Conservation (phyloP, 2,113 vertebrate genomes). For the Psilopogon haemacephalus region DNA sequence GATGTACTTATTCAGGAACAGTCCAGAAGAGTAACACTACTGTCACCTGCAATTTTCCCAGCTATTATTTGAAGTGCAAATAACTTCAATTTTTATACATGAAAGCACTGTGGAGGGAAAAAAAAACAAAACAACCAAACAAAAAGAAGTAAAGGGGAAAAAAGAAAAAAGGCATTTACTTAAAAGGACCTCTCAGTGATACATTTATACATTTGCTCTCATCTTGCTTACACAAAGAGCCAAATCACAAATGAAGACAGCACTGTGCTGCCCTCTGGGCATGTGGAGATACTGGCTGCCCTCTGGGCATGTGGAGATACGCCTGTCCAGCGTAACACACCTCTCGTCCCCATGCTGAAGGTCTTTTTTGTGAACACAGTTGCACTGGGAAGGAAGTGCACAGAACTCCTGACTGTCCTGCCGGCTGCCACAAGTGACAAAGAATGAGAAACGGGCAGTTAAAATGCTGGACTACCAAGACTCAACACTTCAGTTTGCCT, state of each 20-base stretch:
- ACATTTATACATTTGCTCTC: neutral
- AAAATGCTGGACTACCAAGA: neutral
- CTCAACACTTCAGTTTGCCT: neutral
- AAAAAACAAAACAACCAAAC: no score
- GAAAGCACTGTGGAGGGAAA: neutral
- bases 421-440: neutral
- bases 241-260: neutral
- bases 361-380: neutral
- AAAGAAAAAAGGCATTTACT: neutral
- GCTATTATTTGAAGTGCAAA: neutral
- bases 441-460: neutral
- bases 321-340: neutral
- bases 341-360: neutral
- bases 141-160: no score
- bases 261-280: fast-evolving
- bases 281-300: neutral
- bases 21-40: neutral
- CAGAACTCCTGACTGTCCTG: neutral
- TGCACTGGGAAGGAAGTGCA: neutral
- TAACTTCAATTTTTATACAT: neutral
- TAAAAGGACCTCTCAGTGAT: neutral
- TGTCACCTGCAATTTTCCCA: neutral
- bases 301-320: neutral
- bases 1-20: neutral
- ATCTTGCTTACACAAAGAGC: neutral